Percentiles rank a stretch among this genome's conserved stretches.
Conservation (phyloP, 2,888 invertebrate species). For the Endotricha flammealis region DNA sequence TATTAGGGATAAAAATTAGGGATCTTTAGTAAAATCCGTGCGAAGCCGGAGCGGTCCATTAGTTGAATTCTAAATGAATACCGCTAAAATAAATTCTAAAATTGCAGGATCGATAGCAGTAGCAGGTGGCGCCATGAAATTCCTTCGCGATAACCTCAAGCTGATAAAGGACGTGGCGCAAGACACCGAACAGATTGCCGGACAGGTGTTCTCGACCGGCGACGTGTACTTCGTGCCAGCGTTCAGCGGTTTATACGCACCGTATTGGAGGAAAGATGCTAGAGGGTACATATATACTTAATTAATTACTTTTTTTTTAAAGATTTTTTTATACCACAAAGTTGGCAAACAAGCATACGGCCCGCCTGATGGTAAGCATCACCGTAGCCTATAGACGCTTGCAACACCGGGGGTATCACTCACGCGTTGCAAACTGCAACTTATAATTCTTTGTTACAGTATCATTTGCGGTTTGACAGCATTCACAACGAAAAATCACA, state of each 20-base stretch:
- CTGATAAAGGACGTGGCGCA: slow-evolving; percentile 86
- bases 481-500: slow-evolving; percentile 94
- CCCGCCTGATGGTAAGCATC: no score
- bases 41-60: no score
- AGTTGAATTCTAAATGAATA: no score
- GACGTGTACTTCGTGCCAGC: slow-evolving; percentile 99
- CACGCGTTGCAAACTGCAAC: no score
- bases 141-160: slow-evolving; percentile 94
- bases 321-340: no score
- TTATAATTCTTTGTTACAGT: slow-evolving; percentile 62
- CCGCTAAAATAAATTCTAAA: no score
- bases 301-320: not conserved
- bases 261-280: slow-evolving; percentile 98
- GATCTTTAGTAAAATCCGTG: no score
- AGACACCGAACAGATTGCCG: slow-evolving; percentile 84
- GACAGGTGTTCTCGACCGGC: slow-evolving; percentile 90
- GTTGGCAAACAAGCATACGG: no score
- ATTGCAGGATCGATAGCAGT: slow-evolving; percentile 88
- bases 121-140: slow-evolving; percentile 94
- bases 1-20: no score
- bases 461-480: slow-evolving; percentile 96
- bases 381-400: no score
- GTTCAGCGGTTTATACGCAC: slow-evolving; percentile 97
- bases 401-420: no score
- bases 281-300: slow-evolving; percentile 79